phyloP scores from a whole-genome alignment of 37 sponge, comb jelly and placozoan genomes.

The Corticium candelabrum region DNA sequence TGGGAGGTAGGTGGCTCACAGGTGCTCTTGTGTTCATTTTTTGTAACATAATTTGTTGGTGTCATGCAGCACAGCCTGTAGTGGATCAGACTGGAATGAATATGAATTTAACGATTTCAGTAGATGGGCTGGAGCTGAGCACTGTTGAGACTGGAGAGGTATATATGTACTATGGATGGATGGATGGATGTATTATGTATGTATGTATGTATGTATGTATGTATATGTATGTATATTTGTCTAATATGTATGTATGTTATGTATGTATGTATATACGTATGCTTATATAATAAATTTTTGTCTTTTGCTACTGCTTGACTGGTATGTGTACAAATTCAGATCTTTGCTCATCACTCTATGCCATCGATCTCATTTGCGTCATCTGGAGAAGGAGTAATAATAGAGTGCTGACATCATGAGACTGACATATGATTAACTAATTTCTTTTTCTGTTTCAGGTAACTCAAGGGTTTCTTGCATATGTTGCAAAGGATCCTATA shows the following conservation, averaged over 20 bases:
- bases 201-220: too few species aligned
- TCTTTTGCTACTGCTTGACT: not conserved
- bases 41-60: too few species aligned
- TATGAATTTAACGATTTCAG: conserved; percentile 44
- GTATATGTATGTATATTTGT: too few species aligned
- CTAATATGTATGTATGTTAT: too few species aligned
- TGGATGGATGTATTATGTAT: too few species aligned
- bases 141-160: conserved; percentile 10
- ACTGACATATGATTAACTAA: not conserved
- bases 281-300: not conserved
- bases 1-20: conserved; percentile 69
- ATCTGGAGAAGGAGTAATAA: conserved; percentile 80
- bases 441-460: conserved; percentile 13
- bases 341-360: conserved; percentile 48
- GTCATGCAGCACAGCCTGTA: conserved; percentile 13
- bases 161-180: too few species aligned
- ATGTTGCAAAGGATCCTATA: conserved; percentile 70
- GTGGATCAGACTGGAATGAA: conserved; percentile 15
- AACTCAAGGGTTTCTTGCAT: conserved; percentile 56
- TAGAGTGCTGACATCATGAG: too few species aligned
- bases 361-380: conserved; percentile 81
- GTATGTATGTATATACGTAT: not conserved
- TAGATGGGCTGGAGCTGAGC: conserved; percentile 48
- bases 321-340: conserved; percentile 22
- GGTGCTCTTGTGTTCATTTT: too few species aligned